Evolutionary conservation across 2,888 invertebrate species (phyloP).

Genomic region (Melanargia galathea): DNA sequence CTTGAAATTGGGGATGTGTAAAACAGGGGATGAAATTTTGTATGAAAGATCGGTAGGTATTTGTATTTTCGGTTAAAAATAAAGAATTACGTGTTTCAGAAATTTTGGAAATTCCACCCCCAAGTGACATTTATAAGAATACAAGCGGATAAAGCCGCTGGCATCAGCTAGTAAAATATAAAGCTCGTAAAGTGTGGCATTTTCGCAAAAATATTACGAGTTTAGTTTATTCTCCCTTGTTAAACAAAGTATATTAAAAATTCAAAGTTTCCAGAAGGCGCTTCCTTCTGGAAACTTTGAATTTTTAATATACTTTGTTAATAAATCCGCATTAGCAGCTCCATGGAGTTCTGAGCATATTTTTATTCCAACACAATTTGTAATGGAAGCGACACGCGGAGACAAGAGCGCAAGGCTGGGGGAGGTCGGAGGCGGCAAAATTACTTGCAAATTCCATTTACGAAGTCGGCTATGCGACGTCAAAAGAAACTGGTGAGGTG

Average conservation of each 20-base stretch:
- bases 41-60: too few relatives aligned
- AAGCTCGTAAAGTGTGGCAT: neutral
- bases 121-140: too few relatives aligned
- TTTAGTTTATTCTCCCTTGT: constrained; percentile 26
- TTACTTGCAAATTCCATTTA: constrained; percentile 83
- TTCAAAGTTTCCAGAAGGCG: constrained; percentile 30
- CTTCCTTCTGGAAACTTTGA: too few relatives aligned
- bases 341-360: constrained; percentile 62
- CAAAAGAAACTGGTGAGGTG: constrained; percentile 63
- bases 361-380: constrained; percentile 82
- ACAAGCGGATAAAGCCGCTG: too few relatives aligned
- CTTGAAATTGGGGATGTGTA: too few relatives aligned
- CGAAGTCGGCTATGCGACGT: constrained; percentile 68
- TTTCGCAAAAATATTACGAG: constrained; percentile 23
- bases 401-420: constrained; percentile 74
- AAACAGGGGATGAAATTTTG: too few relatives aligned
- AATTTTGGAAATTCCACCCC: too few relatives aligned
- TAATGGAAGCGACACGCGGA: constrained; percentile 81
- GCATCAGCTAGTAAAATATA: too few relatives aligned
- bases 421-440: constrained; percentile 61
- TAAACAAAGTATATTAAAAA: constrained; percentile 32
- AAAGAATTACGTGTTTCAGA: too few relatives aligned
- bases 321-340: constrained; percentile 50
- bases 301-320: too few relatives aligned
- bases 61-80: too few relatives aligned